These are phyloP conservation scores for Rhodeus uyekii DNA, from an alignment of 2,797 vertebrate species.

Conservation along the genomic window DNA sequence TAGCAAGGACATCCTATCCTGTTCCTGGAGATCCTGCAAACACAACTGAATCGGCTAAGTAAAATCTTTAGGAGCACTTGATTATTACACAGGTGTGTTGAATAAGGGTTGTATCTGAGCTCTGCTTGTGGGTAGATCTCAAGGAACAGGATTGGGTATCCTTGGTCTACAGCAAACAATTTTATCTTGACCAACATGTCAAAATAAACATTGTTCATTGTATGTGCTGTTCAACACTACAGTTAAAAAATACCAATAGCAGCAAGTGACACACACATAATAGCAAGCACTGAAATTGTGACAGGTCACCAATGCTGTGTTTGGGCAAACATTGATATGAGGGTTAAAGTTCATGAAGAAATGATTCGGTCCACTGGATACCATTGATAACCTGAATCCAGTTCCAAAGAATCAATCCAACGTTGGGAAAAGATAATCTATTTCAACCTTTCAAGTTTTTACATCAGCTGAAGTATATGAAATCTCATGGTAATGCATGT, in stretches of 20 bases:
- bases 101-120: neutral
- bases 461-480: neutral
- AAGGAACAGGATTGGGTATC: neutral
- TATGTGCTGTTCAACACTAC: neutral
- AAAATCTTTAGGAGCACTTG: neutral
- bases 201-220: neutral
- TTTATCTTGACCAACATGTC: neutral
- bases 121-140: neutral
- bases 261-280: neutral
- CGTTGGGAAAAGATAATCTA: neutral
- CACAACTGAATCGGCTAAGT: neutral
- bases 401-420: neutral
- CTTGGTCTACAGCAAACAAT: neutral
- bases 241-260: neutral
- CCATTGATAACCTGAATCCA: neutral
- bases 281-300: neutral
- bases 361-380: neutral
- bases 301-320: neutral
- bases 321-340: neutral
- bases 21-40: neutral
- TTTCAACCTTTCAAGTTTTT: slow-evolving; percentile 8
- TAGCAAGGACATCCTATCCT: neutral
- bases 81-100: neutral
- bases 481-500: neutral
- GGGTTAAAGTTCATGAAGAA: neutral